Base-by-base conservation (phyloP, 2,113 vertebrate genomes). In the Scopus umbretta region DNA sequence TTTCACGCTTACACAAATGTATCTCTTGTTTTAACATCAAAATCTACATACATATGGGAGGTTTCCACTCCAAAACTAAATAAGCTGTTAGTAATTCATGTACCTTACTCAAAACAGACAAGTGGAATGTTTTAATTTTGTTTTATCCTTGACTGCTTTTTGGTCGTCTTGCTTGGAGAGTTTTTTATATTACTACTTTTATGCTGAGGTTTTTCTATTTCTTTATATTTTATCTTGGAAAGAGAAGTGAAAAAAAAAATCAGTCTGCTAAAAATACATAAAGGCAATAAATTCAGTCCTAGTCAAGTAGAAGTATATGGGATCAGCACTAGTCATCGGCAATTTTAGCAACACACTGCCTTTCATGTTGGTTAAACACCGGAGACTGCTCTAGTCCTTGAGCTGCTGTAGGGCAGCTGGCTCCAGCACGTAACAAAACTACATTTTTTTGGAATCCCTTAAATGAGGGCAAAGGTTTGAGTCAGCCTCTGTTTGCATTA, bases 391-490 rank as follows among this genome's bases (percentile, higher is more conserved):
- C 56, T 62, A 84, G 75, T 72, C 93, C 85, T 95, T 81, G 73
- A 94, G 94, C 92, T 94, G 90, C 92, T 88, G 67, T 59, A 92
- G 89, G 94, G 93, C 95, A 96, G 76, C 75, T 70, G 85, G 80
- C 79, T 96, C 88, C 86, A 87, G 86, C 88, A 94, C 9, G 5
- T 78, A 96, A 92, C 82, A 93, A 91, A 92, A 66, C 53, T 7
- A 21, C 3, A 0, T 7, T 45, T 94, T 94, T 96, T 92, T 92
- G 91, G 94, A 92, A 92, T 92, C 50, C 74, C 90, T 91, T 88
- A 96, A 93, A 96, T 81, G 94, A 97, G 87, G 86, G 91, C 92
- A 92, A 95, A 96, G 90, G 85, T 96, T 94, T 88, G 85, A 93
- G 74, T 85, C 90, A 94, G 93, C 84, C 91, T 95, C 93, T 85